Conservation (phyloP, 2,113 vertebrate genomes). For the Chaetodon trifascialis region DNA sequence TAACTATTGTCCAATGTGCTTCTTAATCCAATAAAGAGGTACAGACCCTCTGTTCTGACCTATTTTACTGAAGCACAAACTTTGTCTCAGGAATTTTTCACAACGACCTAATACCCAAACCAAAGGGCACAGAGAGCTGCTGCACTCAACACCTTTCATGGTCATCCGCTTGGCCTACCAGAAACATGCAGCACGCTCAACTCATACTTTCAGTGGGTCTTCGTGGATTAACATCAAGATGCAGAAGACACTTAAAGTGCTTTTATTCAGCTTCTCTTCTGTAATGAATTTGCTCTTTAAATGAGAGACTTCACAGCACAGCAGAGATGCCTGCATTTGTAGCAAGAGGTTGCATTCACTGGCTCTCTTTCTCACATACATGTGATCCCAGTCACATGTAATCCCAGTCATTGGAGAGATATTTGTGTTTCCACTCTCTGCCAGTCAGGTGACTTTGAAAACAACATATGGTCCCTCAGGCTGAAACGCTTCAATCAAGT, state of each 20-base stretch:
- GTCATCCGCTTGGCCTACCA: not conserved
- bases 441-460: conserved; percentile 47
- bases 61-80: conserved; percentile 47
- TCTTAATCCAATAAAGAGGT: conserved; percentile 62
- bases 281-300: not conserved
- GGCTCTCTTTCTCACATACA: not conserved
- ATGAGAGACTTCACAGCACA: not conserved
- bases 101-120: conserved; percentile 14
- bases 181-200: not conserved
- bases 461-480: conserved; percentile 10
- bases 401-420: conserved; percentile 7
- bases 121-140: conserved; percentile 38
- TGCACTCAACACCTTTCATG: conserved; percentile 22
- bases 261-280: not conserved
- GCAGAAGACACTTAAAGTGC: not conserved
- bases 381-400: conserved; percentile 30
- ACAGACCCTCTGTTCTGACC: conserved; percentile 42
- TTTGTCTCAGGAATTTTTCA: conserved; percentile 34
- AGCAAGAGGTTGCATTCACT: too few species aligned
- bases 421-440: conserved; percentile 3
- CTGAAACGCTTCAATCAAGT: not conserved
- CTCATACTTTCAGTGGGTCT: not conserved
- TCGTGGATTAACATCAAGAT: not conserved
- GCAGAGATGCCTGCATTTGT: not conserved
- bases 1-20: conserved; percentile 42